Conservation (phyloP, 1,140 invertebrate species). For the Bradysia coprophila region DNA sequence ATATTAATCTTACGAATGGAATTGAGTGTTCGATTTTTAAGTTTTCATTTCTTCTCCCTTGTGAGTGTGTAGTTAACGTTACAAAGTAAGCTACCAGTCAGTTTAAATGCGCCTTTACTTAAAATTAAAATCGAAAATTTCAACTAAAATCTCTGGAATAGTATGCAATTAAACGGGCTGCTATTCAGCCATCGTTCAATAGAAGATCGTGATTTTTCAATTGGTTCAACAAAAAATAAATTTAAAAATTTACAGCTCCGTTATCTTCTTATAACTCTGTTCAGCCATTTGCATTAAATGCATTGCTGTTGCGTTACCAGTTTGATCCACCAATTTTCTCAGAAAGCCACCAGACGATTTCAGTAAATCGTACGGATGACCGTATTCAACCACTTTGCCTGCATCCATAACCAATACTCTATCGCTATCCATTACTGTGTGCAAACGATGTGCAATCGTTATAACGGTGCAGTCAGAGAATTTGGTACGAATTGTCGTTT, state of each 20-base stretch:
- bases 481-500: conserved; percentile 32
- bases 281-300: background rate
- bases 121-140: too few relatives aligned
- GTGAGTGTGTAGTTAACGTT: too few relatives aligned
- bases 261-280: background rate
- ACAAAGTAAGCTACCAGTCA: too few relatives aligned
- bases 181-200: too few relatives aligned
- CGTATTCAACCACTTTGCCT: conserved; percentile 44
- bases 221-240: too few relatives aligned
- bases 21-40: too few relatives aligned
- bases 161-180: too few relatives aligned
- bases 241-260: background rate
- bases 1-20: too few relatives aligned
- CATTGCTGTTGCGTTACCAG: conserved; percentile 22
- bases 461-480: conserved; percentile 43
- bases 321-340: conserved; percentile 45
- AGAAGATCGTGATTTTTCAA: too few relatives aligned
- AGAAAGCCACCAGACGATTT: conserved; percentile 40
- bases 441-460: conserved; percentile 54
- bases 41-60: too few relatives aligned
- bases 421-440: conserved; percentile 35
- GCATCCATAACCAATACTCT: conserved; percentile 47
- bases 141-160: too few relatives aligned
- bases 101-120: too few relatives aligned
- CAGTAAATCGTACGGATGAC: conserved; percentile 43